phyloP scores from a whole-genome alignment of 2,113 vertebrate species.

The Chinchilla lanigera region DNA sequence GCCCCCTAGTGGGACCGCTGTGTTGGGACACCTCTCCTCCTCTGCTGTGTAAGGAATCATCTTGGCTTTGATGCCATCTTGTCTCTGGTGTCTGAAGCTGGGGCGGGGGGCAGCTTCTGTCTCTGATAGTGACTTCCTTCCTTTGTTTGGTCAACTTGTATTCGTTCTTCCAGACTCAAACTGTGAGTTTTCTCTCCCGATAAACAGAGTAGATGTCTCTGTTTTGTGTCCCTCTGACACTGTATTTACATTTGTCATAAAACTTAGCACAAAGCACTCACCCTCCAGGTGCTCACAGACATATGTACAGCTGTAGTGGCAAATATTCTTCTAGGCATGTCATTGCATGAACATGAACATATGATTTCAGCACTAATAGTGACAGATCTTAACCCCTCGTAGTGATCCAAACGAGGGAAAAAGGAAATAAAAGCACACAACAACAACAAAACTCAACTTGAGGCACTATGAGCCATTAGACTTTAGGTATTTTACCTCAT shows the following conservation, averaged over 20 bases:
- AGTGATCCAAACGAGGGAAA: not conserved
- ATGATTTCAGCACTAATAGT: not conserved
- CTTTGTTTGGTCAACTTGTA: not conserved
- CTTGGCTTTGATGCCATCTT: not conserved
- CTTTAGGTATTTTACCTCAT: not conserved
- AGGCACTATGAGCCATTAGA: not conserved
- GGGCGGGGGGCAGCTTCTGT: not conserved
- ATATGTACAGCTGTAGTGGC: not conserved
- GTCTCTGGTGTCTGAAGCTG: not conserved
- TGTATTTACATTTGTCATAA: not conserved
- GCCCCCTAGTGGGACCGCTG: too few species aligned
- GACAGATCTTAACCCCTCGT: not conserved
- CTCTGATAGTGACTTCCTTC: not conserved
- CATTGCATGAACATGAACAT: not conserved
- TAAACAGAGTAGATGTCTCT: not conserved
- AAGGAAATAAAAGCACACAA: not conserved
- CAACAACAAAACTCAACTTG: not conserved
- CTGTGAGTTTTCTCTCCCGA: not conserved
- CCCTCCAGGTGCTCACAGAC: not conserved
- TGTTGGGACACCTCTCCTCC: rapidly evolving
- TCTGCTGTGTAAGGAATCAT: not conserved
- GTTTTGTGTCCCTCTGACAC: not conserved
- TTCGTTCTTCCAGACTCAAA: not conserved
- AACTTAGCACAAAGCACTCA: not conserved
- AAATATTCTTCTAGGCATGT: not conserved